These are phyloP conservation scores for Heteromurus nitidus DNA, from an alignment of 2,888 invertebrate species.

Conservation along the genomic window DNA sequence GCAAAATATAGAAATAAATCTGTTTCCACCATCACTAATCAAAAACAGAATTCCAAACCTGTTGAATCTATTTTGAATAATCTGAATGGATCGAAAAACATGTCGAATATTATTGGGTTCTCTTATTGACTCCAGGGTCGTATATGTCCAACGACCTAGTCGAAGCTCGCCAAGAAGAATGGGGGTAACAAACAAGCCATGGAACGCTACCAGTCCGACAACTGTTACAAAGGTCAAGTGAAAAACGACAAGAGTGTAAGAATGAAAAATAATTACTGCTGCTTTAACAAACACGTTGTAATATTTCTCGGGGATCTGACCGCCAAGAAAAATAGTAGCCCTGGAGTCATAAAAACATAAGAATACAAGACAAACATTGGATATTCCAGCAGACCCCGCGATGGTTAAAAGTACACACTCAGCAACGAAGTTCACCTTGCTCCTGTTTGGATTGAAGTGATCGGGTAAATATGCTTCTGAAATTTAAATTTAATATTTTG, in stretches of 20 bases:
- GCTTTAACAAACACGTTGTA: neutral
- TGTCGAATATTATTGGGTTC: neutral
- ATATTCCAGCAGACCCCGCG: no score
- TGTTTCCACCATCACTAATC: neutral
- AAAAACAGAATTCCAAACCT: neutral
- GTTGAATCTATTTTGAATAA: neutral
- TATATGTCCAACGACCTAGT: neutral
- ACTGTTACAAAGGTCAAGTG: neutral
- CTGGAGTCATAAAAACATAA: neutral
- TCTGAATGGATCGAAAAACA: neutral
- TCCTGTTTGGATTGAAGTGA: neutral
- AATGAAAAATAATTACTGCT: neutral
- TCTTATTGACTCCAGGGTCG: neutral
- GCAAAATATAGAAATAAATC: neutral
- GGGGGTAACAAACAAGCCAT: neutral
- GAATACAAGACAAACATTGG: neutral
- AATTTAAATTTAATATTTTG: neutral
- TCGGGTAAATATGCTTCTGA: neutral
- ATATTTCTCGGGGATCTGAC: neutral
- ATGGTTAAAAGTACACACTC: no score
- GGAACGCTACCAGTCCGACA: neutral
- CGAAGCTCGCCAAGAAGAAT: neutral
- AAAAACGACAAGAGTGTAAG: neutral
- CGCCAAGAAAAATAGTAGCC: neutral
- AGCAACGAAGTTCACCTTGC: neutral